phyloP scores from a whole-genome alignment of 2,888 invertebrate species.

The Mythimna lalbum region DNA sequence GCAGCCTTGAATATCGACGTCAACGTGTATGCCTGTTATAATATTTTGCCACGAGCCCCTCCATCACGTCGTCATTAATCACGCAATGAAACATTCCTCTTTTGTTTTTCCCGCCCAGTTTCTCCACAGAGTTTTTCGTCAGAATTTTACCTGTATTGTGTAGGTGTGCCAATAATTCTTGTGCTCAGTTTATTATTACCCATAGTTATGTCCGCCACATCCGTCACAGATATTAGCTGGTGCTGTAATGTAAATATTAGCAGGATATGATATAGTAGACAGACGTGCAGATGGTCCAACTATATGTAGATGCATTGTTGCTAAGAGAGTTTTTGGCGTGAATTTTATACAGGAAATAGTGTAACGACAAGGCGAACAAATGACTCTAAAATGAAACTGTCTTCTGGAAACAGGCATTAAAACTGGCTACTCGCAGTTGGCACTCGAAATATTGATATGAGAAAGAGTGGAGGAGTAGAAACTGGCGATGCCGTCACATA shows the following conservation, averaged over 20 bases:
- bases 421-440: no score
- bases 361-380: no score
- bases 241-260: conserved; percentile 47
- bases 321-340: conserved; percentile 19
- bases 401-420: no score
- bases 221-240: conserved; percentile 49
- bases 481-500: no score
- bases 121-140: conserved; percentile 2
- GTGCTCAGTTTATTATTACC: conserved; percentile 46
- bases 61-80: neutral
- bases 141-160: conserved; percentile 50
- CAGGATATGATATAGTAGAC: conserved; percentile 31
- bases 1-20: neutral
- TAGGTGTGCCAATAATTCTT: conserved; percentile 43
- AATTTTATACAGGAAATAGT: neutral
- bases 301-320: conserved; percentile 24
- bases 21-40: neutral
- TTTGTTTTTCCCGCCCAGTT: neutral
- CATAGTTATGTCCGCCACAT: conserved; percentile 49
- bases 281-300: conserved; percentile 41
- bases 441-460: no score
- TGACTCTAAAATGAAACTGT: no score
- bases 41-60: neutral
- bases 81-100: conserved; percentile 28
- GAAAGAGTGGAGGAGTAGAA: no score